Evolutionary conservation across 2,113 vertebrate genomes (phyloP), one percentile per base, ranked within the genome.

Genomic region (Caranx melampygus): DNA sequence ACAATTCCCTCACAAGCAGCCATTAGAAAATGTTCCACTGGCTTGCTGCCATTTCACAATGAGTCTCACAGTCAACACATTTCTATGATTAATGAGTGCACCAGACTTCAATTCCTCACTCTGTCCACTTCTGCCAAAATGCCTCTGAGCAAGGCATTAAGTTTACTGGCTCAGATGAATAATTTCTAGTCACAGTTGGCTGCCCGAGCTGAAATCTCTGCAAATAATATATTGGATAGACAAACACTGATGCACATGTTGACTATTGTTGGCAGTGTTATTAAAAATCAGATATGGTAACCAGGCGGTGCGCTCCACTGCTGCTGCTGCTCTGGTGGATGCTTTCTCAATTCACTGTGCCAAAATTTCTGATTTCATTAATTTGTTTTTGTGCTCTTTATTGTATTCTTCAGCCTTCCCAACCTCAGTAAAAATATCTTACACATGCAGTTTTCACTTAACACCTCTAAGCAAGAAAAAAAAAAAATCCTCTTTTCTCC

Each of bases 41-140:
- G 42, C 72, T 16, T 62, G 34, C 35, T 83, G 62, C 73, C 78
- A 75, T 80, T 72, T 86, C 42, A 37, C 2, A 52, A 9, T 12
- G 2, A 9, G 31, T 66, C 3, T 42, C 11, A 37, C 0, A 44
- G 26, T 13, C 4, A 55, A 37, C 9, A 55, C 33, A 62, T 42
- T 42, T 37, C 40, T 26, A 57, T 73, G 45, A 71, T 66, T 51
- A 9, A n/a, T 51, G 18, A 51, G 9, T 3, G n/a, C 49, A 51
- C 49, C 49, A 1, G 49, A 51, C 7, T 20, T 8, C 7, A 51
- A 20, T 51, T 51, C 18, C 49, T 7, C 13, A 70, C 9, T 21
- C 9, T 21, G 9, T 40, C 1, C 5, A 3, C 5, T 26, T 55
- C 26, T 47, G 13, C 7, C 35, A 60, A n/a, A 57, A 47, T 61